Evolutionary conservation across 1,140 invertebrate genomes (phyloP), one percentile per base, ranked within the genome.

Genomic region (Bicyclus anynana): DNA sequence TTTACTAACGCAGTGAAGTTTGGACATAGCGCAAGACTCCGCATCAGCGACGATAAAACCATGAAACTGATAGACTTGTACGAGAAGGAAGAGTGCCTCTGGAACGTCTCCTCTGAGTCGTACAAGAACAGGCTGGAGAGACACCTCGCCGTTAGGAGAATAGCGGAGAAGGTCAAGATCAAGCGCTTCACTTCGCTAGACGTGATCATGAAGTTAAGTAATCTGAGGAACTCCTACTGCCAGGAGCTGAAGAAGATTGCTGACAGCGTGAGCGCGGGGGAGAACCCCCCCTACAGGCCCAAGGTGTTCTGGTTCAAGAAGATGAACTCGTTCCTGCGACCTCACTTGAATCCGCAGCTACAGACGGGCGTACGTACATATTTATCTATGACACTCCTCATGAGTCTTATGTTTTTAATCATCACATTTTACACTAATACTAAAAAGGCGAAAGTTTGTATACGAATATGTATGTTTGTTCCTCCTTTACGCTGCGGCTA

Each of bases 231-330:
- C 29, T 70, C 80, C 0, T 84, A 84, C 29, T 72, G 72, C 26
- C 77, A 81, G 61, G 80, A 81, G 52, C 38, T 84, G 46, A 82
- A 76, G 55, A 84, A 81, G 61, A 74, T 83, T 0, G 64, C 62
- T 0, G 56, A 53, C 2, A 63, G 62, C 6, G 12, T 49, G 9
- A 38, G 16, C 4, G 37, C 37, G 4, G 37, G 37, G 9, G 49
- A 51, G 4, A 17, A 38, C 10, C 49, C 49, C 2, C 7, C 21
- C 5, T 78, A 74, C 47, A 64, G 51, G 26, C 77, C 77, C 0
- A 69, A 51, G 29, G 72, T 75, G 0, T 67, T 64, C 13, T 80
- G 77, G 77, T 80, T 73, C 23, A 10, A 35, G 0, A 69, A 65
- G n/a, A 72, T 77, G 65, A 68, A 80, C 40, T 69, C 69, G 1